A percentile compares a stretch with the other conserved stretches of the same genome.
phyloP scores from a whole-genome alignment of 2,113 vertebrate species.

The Pterophyllum scalare region DNA sequence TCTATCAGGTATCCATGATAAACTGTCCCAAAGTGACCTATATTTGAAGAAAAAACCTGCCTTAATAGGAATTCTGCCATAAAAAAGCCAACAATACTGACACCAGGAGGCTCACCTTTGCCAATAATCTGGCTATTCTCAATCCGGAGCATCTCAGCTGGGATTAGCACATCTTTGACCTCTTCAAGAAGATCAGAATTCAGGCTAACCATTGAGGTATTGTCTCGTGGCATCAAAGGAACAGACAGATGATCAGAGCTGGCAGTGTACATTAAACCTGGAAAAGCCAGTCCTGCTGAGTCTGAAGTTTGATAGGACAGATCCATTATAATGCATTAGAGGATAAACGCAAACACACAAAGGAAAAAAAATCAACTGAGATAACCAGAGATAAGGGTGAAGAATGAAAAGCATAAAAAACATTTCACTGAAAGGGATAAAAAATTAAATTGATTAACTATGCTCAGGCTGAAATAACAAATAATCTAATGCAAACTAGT shows the following conservation, averaged over 20 bases:
- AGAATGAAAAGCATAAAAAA: no score
- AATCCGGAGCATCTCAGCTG: slow-evolving; percentile 82
- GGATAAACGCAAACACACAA: not conserved
- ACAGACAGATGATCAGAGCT: slow-evolving; percentile 69
- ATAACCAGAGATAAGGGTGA: not conserved
- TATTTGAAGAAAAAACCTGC: not conserved
- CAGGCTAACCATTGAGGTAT: slow-evolving; percentile 82
- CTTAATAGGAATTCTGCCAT: not conserved
- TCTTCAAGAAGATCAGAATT: slow-evolving; percentile 86
- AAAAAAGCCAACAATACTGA: not conserved
- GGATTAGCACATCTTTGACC: slow-evolving; percentile 94
- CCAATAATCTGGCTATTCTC: slow-evolving; percentile 88
- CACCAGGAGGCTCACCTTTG: slow-evolving; percentile 83
- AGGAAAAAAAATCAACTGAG: not conserved
- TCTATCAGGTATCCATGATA: slow-evolving; percentile 92
- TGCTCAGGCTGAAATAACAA: not conserved
- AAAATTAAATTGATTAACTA: not conserved
- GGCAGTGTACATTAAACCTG: slow-evolving; percentile 68
- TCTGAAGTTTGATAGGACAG: slow-evolving; percentile 42
- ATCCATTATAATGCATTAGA: slow-evolving; percentile 31
- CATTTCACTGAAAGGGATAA: not conserved
- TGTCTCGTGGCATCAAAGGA: slow-evolving; percentile 82
- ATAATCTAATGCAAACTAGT: no score
- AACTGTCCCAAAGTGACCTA: slow-evolving; percentile 96
- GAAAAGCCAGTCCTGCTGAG: slow-evolving; percentile 52